These are phyloP conservation scores for Dermatophagoides farinae DNA, from an alignment of 1,140 invertebrate species.

Conservation along the genomic window DNA sequence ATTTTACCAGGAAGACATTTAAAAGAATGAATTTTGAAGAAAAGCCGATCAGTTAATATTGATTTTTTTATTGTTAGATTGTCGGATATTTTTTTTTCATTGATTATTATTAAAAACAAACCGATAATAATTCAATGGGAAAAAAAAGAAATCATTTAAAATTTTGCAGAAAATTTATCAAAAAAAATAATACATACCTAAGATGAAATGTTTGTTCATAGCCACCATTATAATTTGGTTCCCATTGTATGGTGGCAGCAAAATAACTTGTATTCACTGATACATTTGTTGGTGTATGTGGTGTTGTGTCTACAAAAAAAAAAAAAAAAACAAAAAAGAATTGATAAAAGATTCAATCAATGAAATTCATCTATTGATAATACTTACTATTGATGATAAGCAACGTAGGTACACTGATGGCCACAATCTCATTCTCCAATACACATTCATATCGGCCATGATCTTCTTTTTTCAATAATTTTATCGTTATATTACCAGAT, in stretches of 20 bases:
- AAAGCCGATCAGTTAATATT: background rate
- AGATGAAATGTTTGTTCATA: conserved; percentile 84
- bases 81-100: too few relatives aligned
- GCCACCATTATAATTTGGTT: conserved; percentile 82
- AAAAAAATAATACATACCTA: conserved; percentile 34
- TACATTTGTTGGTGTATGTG: conserved; percentile 85
- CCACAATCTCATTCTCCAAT: conserved; percentile 79
- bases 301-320: conserved; percentile 49
- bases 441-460: conserved; percentile 88
- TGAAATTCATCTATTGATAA: background rate
- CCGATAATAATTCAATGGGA: background rate
- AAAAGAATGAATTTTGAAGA: background rate
- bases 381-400: conserved; percentile 55
- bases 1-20: background rate
- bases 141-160: background rate
- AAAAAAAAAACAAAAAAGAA: background rate
- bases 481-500: conserved; percentile 77
- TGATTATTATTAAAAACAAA: too few relatives aligned
- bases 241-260: conserved; percentile 67
- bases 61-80: background rate
- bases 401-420: conserved; percentile 65
- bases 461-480: conserved; percentile 59
- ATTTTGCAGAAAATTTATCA: background rate
- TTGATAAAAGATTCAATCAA: background rate
- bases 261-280: conserved; percentile 62